Conservation (phyloP, 1,140 invertebrate species). For the Calephelis virginiensis region DNA sequence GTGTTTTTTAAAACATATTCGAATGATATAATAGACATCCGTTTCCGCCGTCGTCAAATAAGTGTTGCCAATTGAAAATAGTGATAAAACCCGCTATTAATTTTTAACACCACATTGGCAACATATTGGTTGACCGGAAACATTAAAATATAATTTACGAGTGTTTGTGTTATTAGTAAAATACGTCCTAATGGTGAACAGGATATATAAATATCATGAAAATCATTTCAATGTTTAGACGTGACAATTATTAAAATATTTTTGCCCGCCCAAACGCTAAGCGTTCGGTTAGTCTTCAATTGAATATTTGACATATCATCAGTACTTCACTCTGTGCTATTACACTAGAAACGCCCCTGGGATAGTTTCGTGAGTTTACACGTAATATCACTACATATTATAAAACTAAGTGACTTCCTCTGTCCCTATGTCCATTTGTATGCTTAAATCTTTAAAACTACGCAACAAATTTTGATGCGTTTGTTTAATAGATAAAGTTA, state of each 20-base stretch:
- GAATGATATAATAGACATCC: conserved; percentile 67
- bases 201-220: conserved; percentile 68
- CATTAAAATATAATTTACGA: conserved; percentile 75
- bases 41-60: conserved; percentile 47
- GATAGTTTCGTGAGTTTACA: too few species aligned
- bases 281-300: too few species aligned
- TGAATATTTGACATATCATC: too few species aligned
- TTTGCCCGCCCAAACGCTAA: conserved; percentile 30
- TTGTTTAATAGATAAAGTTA: too few species aligned
- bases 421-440: too few species aligned
- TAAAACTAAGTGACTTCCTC: too few species aligned
- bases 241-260: conserved; percentile 42
- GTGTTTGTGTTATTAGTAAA: conserved; percentile 64
- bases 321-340: too few species aligned
- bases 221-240: conserved; percentile 56
- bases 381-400: too few species aligned
- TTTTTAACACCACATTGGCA: conserved; percentile 68
- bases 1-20: conserved; percentile 51
- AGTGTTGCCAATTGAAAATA: conserved; percentile 64
- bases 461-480: too few species aligned
- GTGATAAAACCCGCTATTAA: conserved; percentile 67
- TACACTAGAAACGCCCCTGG: too few species aligned
- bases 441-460: too few species aligned
- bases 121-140: conserved; percentile 65
- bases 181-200: conserved; percentile 56